A percentile compares a stretch with the other conserved stretches of the same genome.
phyloP scores from a whole-genome alignment of 1,140 invertebrate genomes.

The Drosophila rhopaloa region DNA sequence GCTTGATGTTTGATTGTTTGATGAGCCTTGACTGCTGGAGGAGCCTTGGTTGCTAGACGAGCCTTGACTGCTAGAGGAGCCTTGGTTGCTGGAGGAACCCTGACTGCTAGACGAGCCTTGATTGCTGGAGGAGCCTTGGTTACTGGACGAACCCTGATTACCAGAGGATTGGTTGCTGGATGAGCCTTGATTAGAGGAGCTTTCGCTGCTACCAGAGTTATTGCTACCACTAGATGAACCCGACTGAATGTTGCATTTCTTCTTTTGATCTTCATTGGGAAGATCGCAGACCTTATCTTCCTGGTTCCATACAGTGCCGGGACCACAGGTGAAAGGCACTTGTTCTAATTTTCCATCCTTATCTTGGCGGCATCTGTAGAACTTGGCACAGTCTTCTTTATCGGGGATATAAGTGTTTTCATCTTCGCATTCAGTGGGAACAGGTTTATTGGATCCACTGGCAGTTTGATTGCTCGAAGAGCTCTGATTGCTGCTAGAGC shows the following conservation, averaged over 20 bases:
- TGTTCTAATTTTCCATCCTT: conserved; percentile 85
- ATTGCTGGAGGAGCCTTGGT: conserved; percentile 32
- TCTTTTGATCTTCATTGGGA: conserved; percentile 86
- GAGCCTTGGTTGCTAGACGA: conserved; percentile 34
- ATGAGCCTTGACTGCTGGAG: conserved; percentile 23
- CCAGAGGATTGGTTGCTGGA: conserved; percentile 19
- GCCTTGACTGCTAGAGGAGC: conserved; percentile 23
- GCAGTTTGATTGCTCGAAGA: conserved; percentile 39
- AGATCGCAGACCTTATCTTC: conserved; percentile 84
- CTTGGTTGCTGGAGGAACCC: conserved; percentile 14
- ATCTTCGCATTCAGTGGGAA: conserved; percentile 85
- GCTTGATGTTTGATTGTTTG: conserved; percentile 24
- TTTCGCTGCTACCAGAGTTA: conserved; percentile 39
- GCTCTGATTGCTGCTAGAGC: conserved; percentile 42
- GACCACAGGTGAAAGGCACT: conserved; percentile 88
- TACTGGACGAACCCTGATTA: conserved; percentile 18
- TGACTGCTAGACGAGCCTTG: conserved; percentile 24
- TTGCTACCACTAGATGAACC: conserved; percentile 32
- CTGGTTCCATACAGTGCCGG: conserved; percentile 87
- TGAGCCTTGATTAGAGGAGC: conserved; percentile 37
- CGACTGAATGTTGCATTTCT: conserved; percentile 86
- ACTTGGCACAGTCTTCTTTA: conserved; percentile 86
- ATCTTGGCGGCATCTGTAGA: conserved; percentile 88
- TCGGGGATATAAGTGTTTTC: conserved; percentile 81
- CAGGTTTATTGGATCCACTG: conserved; percentile 41